phyloP scores from a whole-genome alignment of 1,140 invertebrate genomes.

The Rhagoletis pomonella region DNA sequence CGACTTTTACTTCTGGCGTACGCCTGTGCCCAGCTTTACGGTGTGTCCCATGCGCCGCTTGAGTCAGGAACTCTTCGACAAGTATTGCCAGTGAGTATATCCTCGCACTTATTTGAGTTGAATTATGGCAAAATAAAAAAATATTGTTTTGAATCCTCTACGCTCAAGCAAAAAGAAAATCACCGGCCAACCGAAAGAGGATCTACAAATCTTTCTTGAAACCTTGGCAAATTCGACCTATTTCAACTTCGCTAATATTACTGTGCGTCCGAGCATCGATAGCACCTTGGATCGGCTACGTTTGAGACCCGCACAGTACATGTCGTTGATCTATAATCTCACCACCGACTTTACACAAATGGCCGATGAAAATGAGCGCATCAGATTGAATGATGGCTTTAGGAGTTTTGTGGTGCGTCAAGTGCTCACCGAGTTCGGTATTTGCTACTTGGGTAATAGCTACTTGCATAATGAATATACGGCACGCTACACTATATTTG shows the following conservation, averaged over 20 bases:
- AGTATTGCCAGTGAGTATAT: slow-evolving; percentile 73
- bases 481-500: slow-evolving; percentile 63
- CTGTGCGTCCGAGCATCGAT: slow-evolving; percentile 61
- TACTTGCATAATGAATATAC: slow-evolving; percentile 63
- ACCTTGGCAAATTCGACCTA: slow-evolving; percentile 71
- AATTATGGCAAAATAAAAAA: neutral
- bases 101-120: neutral
- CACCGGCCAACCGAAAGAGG: neutral
- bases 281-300: slow-evolving; percentile 57
- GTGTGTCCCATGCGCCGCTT: slow-evolving; percentile 76
- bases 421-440: slow-evolving; percentile 69
- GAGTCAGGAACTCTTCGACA: slow-evolving; percentile 71
- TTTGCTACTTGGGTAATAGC: slow-evolving; percentile 69
- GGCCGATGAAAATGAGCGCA: slow-evolving; percentile 58
- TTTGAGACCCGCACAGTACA: slow-evolving; percentile 66
- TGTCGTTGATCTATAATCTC: slow-evolving; percentile 70
- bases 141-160: neutral
- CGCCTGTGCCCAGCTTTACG: slow-evolving; percentile 78
- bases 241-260: slow-evolving; percentile 69
- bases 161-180: slow-evolving; percentile 23
- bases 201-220: slow-evolving; percentile 67
- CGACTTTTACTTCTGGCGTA: slow-evolving; percentile 82
- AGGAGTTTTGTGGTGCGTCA: slow-evolving; percentile 62
- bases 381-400: slow-evolving; percentile 62
- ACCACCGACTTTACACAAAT: slow-evolving; percentile 62